These are phyloP conservation scores for Brachypodius melanocephalos DNA, from an alignment of 2,113 vertebrate species.

Conservation along the genomic window DNA sequence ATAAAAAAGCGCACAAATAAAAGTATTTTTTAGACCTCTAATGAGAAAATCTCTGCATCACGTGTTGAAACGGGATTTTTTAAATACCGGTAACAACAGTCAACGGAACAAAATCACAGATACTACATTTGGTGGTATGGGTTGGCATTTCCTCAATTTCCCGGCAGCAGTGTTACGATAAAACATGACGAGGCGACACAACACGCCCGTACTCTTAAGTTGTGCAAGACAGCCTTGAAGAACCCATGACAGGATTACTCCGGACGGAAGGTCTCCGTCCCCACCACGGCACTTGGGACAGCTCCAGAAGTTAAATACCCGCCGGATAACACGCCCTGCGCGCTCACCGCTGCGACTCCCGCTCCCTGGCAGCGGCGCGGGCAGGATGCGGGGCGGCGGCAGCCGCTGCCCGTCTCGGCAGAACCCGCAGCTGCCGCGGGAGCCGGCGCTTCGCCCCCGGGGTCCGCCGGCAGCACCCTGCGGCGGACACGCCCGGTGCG, in stretches of 20 bases:
- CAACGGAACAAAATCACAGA: background rate
- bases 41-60: background rate
- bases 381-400: background rate
- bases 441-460: background rate
- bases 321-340: background rate
- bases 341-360: background rate
- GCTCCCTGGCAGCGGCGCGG: background rate
- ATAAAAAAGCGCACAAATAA: background rate
- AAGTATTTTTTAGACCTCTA: background rate
- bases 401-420: background rate
- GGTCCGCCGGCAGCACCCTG: background rate
- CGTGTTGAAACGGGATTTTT: background rate
- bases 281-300: background rate
- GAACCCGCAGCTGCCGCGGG: background rate
- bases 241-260: rapidly evolving
- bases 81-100: background rate
- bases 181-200: background rate
- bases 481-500: background rate
- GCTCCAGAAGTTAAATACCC: background rate
- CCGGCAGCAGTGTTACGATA: background rate
- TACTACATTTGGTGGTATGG: rapidly evolving
- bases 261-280: background rate
- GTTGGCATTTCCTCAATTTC: background rate
- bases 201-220: background rate
- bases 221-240: background rate